phyloP scores from a whole-genome alignment of 2,113 vertebrate species.

The Megalops atlanticus region DNA sequence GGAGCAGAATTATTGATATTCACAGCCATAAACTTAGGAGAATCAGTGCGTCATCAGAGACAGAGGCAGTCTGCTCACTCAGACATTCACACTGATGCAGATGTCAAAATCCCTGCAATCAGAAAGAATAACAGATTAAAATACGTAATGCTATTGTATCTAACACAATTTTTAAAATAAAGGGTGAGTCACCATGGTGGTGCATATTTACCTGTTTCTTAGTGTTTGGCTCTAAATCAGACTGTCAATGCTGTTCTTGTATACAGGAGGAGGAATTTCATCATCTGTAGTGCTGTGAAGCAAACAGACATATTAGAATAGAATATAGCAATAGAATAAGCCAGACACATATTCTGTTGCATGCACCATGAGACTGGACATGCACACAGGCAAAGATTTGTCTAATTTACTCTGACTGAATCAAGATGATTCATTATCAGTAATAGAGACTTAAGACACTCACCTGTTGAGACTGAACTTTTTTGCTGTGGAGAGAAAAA shows the following conservation, averaged over 20 bases:
- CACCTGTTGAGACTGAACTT: constrained; percentile 68
- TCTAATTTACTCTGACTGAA: not conserved
- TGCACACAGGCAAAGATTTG: not conserved
- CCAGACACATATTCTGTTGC: not conserved
- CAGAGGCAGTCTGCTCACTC: not conserved
- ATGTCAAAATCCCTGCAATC: not conserved
- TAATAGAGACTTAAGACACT: constrained; percentile 11
- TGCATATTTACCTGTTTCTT: constrained; percentile 4
- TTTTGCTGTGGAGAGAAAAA: constrained; percentile 37
- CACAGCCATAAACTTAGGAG: not conserved
- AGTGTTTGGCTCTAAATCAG: constrained; percentile 57
- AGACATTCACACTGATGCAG: not conserved
- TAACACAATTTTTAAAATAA: not conserved
- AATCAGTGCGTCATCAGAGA: not conserved
- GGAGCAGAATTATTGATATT: not conserved
- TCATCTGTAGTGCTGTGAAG: constrained; percentile 51
- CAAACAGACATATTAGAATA: constrained; percentile 14
- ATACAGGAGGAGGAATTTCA: constrained; percentile 52
- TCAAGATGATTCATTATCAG: not conserved
- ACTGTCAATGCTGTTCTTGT: constrained; percentile 68
- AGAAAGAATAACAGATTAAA: not conserved
- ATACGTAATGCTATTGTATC: not conserved
- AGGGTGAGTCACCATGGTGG: too few relatives aligned
- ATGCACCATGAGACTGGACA: not conserved
- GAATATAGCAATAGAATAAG: not conserved